These are phyloP conservation scores for Psittacula echo DNA, from an alignment of 2,797 vertebrate genomes.

Conservation along the genomic window DNA sequence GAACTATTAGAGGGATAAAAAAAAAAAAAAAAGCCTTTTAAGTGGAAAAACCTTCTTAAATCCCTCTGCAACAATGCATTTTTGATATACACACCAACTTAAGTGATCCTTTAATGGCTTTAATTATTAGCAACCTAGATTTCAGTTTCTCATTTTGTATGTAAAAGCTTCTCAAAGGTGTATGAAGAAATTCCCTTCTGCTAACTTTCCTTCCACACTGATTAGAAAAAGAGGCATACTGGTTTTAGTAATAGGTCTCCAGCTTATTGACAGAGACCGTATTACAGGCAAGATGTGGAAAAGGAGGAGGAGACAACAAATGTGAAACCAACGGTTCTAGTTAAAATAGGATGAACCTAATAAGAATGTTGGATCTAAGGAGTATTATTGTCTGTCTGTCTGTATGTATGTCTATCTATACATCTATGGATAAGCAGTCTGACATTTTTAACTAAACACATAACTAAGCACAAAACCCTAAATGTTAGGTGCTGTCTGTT, in stretches of 20 bases:
- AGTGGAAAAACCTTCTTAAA: slow-evolving; percentile 9
- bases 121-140: slow-evolving; percentile 58
- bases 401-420: neutral
- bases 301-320: neutral
- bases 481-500: neutral
- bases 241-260: slow-evolving; percentile 11
- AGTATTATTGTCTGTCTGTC: neutral
- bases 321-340: neutral
- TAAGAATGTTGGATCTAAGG: neutral
- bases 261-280: neutral
- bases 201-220: slow-evolving; percentile 25
- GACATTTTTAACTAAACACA: neutral
- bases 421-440: neutral
- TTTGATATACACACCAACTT: slow-evolving; percentile 37
- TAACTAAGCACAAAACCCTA: neutral
- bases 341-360: neutral
- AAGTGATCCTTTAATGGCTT: slow-evolving; percentile 44
- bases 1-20: neutral
- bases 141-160: slow-evolving; percentile 16
- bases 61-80: neutral
- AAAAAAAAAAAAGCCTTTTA: neutral
- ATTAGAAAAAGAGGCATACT: neutral
- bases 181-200: neutral
- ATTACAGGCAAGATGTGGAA: neutral
- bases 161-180: slow-evolving; percentile 23